These are phyloP conservation scores for Sialis lutaria DNA, from an alignment of 2,888 invertebrate species.

Conservation along the genomic window DNA sequence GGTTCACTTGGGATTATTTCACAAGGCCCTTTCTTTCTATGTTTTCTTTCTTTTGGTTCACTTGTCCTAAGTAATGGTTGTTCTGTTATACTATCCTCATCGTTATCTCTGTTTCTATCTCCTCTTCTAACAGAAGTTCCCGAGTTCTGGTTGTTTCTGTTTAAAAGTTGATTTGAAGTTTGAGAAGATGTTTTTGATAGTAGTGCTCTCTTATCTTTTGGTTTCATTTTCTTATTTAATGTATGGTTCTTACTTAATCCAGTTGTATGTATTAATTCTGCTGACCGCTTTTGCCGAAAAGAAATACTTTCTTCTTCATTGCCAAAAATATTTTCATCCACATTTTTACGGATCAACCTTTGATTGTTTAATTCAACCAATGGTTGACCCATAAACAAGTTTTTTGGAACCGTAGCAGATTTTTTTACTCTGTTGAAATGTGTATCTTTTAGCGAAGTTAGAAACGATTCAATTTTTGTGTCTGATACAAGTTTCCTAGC, in stretches of 20 bases:
- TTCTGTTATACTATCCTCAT: conserved; percentile 10
- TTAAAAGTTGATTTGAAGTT: conserved; percentile 7
- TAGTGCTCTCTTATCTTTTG: no score
- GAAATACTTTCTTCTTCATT: no score
- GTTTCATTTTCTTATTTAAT: no score
- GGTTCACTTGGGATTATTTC: conserved; percentile 45
- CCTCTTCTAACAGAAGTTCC: background rate
- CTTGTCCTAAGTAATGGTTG: conserved; percentile 17
- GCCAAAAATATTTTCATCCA: conserved; percentile 12
- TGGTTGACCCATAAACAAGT: conserved; percentile 20
- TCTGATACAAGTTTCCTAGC: no score
- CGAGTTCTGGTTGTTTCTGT: conserved; percentile 8
- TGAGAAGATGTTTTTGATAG: no score
- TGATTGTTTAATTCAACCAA: background rate
- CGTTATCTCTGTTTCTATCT: conserved; percentile 12
- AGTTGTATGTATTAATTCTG: no score
- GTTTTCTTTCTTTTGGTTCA: conserved; percentile 22
- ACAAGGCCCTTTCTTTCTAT: conserved; percentile 44
- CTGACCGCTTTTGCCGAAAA: no score
- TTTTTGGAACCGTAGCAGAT: conserved; percentile 24
- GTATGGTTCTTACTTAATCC: no score
- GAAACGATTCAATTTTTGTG: no score
- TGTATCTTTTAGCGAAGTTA: no score
- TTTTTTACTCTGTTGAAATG: no score
- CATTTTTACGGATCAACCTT: background rate